These are phyloP conservation scores for Diadromus collaris DNA, from an alignment of 2,888 invertebrate species.

Conservation along the genomic window DNA sequence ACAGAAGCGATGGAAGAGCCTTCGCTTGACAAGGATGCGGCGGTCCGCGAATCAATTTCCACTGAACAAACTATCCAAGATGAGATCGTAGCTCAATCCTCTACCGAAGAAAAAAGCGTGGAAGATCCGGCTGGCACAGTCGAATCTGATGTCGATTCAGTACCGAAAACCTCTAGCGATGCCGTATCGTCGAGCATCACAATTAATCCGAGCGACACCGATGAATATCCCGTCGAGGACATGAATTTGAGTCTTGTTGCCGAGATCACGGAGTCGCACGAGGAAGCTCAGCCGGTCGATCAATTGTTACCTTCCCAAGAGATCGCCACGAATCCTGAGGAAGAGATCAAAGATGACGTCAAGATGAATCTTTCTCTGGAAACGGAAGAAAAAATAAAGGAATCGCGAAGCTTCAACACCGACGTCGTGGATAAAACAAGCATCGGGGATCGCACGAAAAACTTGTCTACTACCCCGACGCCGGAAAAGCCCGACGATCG, in stretches of 20 bases:
- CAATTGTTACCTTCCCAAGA: slow-evolving; percentile 1
- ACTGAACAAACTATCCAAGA: not conserved
- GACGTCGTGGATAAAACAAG: not conserved
- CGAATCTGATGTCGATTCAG: slow-evolving; percentile 16
- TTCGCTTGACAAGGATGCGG: not conserved
- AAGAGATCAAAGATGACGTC: slow-evolving; percentile 46
- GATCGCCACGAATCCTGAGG: slow-evolving; percentile 18
- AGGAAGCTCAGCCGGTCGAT: not conserved
- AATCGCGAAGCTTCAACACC: not conserved
- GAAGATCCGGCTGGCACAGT: not conserved
- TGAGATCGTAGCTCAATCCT: not conserved
- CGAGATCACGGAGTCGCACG: slow-evolving; percentile 17
- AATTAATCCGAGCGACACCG: slow-evolving; percentile 7
- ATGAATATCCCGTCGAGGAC: slow-evolving; percentile 48
- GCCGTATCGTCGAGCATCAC: not conserved
- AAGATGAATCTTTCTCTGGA: slow-evolving; percentile 61
- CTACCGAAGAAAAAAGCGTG: not conserved
- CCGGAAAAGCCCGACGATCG: slow-evolving; percentile 41
- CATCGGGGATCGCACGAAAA: slow-evolving; percentile 36
- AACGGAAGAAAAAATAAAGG: slow-evolving; percentile 55
- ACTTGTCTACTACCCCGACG: slow-evolving; percentile 10
- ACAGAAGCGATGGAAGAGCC: not conserved
- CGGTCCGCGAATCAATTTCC: not conserved
- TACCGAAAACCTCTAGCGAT: slow-evolving; percentile 3
- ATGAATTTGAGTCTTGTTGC: slow-evolving; percentile 36